These are phyloP conservation scores for Penaeus indicus DNA, from an alignment of 1,140 invertebrate genomes.

Conservation along the genomic window DNA sequence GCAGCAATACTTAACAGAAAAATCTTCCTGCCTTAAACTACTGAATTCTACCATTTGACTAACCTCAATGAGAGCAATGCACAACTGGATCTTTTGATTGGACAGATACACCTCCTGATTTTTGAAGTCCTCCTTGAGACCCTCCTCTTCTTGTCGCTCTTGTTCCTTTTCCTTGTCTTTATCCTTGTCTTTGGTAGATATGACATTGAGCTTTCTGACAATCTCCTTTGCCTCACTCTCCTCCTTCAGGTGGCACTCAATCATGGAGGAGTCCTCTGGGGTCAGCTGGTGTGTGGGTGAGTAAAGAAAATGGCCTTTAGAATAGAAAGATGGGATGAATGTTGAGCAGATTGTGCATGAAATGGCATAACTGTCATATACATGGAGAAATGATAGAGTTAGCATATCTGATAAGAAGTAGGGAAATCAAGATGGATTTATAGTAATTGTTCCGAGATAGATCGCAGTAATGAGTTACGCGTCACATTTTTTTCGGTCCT, in stretches of 20 bases:
- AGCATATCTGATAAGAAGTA: no score
- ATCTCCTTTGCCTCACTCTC: conserved; percentile 81
- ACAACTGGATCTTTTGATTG: conserved; percentile 95
- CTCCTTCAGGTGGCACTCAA: conserved; percentile 85
- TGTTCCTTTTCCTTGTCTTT: conserved; percentile 77
- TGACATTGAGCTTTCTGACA: conserved; percentile 86
- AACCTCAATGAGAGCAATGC: conserved; percentile 80
- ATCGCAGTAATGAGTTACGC: no score
- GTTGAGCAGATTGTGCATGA: no score
- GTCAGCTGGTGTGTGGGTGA: conserved; percentile 76
- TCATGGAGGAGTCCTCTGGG: conserved; percentile 87
- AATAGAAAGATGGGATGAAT: neutral
- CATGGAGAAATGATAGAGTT: no score
- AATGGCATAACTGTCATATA: no score
- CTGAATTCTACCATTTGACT: neutral
- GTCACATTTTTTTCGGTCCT: no score
- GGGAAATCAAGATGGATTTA: no score
- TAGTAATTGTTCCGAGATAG: no score
- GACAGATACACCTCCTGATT: conserved; percentile 57
- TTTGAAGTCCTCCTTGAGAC: conserved; percentile 71
- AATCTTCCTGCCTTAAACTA: no score
- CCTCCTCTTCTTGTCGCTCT: conserved; percentile 78
- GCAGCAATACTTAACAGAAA: no score
- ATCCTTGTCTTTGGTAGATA: conserved; percentile 87
- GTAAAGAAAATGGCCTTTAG: neutral